Conservation (phyloP, 2,888 invertebrate genomes). For the Caenorhabditis becei region DNA sequence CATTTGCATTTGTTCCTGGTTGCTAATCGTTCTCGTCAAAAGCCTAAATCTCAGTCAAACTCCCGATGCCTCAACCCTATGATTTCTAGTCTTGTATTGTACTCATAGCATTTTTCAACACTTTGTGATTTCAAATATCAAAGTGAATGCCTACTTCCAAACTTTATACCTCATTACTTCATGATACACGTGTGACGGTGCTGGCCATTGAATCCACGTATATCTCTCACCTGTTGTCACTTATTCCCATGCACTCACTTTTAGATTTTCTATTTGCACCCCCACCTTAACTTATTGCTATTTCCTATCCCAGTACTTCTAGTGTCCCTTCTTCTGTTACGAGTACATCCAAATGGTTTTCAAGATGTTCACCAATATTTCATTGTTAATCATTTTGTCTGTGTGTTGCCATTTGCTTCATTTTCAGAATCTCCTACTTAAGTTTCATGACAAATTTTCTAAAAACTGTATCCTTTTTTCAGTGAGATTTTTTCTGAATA, state of each 20-base stretch:
- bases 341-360: background rate
- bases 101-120: too few species aligned
- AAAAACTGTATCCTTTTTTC: background rate
- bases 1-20: constrained; percentile 15
- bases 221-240: constrained; percentile 39
- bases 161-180: constrained; percentile 28
- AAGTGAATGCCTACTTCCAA: too few species aligned
- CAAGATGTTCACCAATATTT: constrained; percentile 13
- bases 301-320: constrained; percentile 4
- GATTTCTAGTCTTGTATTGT: constrained; percentile 36
- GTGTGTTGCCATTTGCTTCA: constrained; percentile 38
- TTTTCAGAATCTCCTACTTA: constrained; percentile 39
- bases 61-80: constrained; percentile 44
- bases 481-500: background rate
- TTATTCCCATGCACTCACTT: background rate
- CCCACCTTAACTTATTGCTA: constrained; percentile 11
- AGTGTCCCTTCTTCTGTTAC: background rate
- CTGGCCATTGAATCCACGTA: constrained; percentile 39
- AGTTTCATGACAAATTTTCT: constrained; percentile 10
- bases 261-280: constrained; percentile 11
- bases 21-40: constrained; percentile 29
- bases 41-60: constrained; percentile 43
- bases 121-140: background rate
- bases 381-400: constrained; percentile 36
- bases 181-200: constrained; percentile 49